phyloP scores from a whole-genome alignment of 2,113 vertebrate genomes.

The Garra rufa region DNA sequence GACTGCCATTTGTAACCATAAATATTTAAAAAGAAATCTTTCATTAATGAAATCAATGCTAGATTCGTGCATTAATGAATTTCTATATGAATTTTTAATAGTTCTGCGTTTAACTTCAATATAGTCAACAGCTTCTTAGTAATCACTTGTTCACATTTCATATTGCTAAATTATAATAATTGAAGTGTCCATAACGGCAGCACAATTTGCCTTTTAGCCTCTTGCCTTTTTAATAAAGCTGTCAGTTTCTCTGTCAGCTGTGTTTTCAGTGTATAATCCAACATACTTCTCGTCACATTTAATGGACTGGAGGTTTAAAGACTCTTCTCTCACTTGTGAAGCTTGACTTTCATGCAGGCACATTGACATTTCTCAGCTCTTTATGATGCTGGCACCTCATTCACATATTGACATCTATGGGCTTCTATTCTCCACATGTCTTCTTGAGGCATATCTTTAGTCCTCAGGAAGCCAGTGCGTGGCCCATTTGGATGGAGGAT shows the following conservation, averaged over 20 bases:
- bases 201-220: neutral
- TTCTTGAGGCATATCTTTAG: neutral
- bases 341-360: neutral
- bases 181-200: neutral
- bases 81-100: too few relatives aligned
- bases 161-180: neutral
- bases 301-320: neutral
- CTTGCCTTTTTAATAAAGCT: constrained; percentile 6
- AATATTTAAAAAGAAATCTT: neutral
- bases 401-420: neutral
- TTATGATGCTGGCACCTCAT: neutral
- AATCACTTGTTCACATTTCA: neutral
- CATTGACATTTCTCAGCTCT: neutral
- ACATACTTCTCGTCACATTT: neutral
- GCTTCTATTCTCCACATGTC: neutral
- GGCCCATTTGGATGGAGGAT: neutral
- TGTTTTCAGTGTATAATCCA: neutral
- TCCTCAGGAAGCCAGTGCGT: neutral
- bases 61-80: neutral
- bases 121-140: constrained; percentile 5
- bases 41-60: neutral
- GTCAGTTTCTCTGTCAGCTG: neutral
- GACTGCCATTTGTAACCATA: neutral
- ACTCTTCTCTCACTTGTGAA: neutral
- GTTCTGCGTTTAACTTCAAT: neutral